Evolutionary conservation across 1,140 invertebrate genomes (phyloP).

Genomic region (Cylas formicarius): DNA sequence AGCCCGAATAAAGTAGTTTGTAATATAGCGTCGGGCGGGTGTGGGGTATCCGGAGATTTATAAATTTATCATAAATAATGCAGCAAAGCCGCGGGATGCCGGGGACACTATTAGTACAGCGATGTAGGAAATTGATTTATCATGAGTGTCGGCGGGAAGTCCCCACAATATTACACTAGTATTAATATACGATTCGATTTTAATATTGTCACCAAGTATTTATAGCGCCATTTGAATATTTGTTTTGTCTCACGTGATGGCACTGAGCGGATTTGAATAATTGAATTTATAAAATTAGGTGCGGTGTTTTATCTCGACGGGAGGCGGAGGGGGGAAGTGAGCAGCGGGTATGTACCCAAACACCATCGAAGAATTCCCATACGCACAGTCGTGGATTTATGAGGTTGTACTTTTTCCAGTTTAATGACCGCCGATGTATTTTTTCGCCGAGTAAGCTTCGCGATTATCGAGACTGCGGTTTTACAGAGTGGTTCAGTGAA

Average conservation of each 20-base stretch:
- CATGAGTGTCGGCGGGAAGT: conserved; percentile 34
- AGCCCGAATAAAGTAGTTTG: conserved; percentile 1
- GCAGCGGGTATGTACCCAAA: too few relatives aligned
- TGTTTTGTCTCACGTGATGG: conserved; percentile 31
- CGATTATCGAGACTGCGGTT: too few relatives aligned
- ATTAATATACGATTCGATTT: conserved; percentile 42
- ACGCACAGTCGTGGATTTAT: too few relatives aligned
- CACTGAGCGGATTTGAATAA: conserved; percentile 32
- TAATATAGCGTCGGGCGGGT: conserved; percentile 9
- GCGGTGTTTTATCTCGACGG: conserved; percentile 30
- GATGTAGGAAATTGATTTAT: conserved; percentile 43
- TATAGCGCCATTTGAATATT: conserved; percentile 39
- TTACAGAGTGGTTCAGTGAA: too few relatives aligned
- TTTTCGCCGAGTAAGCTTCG: too few relatives aligned
- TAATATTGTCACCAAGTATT: conserved; percentile 44
- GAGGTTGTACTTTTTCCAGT: too few relatives aligned
- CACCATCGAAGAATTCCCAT: too few relatives aligned
- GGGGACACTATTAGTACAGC: conserved; percentile 41
- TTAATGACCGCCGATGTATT: too few relatives aligned
- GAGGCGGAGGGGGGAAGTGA: too few relatives aligned
- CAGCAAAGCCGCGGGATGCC: conserved; percentile 32
- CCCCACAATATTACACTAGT: conserved; percentile 38
- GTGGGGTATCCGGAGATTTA: conserved; percentile 26
- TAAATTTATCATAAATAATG: conserved; percentile 43
- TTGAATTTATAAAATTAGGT: conserved; percentile 37